Evolutionary conservation across 2,797 vertebrate genomes (phyloP), one percentile per base, ranked within the genome.

Genomic region (Ceyx erithaca): DNA sequence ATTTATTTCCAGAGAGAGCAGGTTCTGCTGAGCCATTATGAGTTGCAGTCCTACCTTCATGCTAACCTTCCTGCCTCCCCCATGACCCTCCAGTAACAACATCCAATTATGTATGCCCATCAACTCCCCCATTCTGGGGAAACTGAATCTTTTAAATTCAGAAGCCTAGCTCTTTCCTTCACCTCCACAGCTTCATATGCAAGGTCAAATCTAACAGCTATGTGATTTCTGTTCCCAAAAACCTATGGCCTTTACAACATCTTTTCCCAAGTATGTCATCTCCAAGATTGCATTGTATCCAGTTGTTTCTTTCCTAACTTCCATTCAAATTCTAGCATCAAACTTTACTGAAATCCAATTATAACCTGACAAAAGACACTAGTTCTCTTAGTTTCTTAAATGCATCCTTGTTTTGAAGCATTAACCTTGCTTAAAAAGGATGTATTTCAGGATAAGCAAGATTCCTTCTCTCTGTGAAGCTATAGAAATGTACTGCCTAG

Each of bases 101-200:
- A 85, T 33, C 86, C 96, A 96, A 96, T 96, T 96, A 96, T 48
- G 52, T 41, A 64, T 75, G 76, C 78, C 80, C 69, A 80, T 93
- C 93, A 91, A 52, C 69, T 85, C 69, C 66, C 71, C 82, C 66
- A 68, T 88, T 77, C 72, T 75, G 31, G 48, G 43, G 54, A 92
- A 96, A 87, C 5, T 66, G 30, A 17, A 51, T 89, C 30, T 87
- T 96, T 95, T 92, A 93, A 85, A 93, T 95, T 83, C 86, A 88
- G 71, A 85, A 90, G 45, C 28, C 54, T 58, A 55, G 15, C 86
- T 82, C 80, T 37, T 84, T 51, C 80, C 68, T 95, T 88, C 88
- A 93, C 80, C 86, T 94, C 68, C 45, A 41, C 43, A 93, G 46
- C 71, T 94, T 77, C 77, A 67, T 62, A 68, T 21, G 70, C 64